Evolutionary conservation across 2,113 vertebrate species (phyloP).

Genomic region (Puntigrus tetrazona): DNA sequence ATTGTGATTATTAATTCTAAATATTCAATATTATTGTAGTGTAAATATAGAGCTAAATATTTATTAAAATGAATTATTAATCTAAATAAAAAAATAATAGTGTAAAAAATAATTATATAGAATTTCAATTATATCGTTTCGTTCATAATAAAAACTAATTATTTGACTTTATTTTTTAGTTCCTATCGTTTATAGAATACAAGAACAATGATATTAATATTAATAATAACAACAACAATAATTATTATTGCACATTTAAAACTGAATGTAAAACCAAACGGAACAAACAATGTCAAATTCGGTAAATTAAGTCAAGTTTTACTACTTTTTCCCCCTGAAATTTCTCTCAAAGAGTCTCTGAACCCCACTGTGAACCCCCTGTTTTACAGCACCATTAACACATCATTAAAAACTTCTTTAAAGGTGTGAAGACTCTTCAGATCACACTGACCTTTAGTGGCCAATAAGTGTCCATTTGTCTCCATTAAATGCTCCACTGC

Average conservation of each 20-base stretch:
- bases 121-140: background rate
- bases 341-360: background rate
- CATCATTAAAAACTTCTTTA: background rate
- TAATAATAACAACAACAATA: background rate
- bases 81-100: no score
- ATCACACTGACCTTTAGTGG: background rate
- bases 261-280: no score
- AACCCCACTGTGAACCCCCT: background rate
- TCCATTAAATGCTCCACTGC: background rate
- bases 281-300: background rate
- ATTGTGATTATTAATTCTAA: no score
- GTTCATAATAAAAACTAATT: background rate
- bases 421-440: background rate
- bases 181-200: background rate
- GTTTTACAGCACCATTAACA: slow-evolving; percentile 11
- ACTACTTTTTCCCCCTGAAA: background rate
- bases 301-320: background rate
- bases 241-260: no score
- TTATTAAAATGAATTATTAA: no score
- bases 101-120: no score
- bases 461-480: background rate
- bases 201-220: no score
- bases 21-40: no score
- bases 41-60: no score
- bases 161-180: background rate